Conservation (phyloP, 1,140 invertebrate species). For the Eufriesea mexicana region DNA sequence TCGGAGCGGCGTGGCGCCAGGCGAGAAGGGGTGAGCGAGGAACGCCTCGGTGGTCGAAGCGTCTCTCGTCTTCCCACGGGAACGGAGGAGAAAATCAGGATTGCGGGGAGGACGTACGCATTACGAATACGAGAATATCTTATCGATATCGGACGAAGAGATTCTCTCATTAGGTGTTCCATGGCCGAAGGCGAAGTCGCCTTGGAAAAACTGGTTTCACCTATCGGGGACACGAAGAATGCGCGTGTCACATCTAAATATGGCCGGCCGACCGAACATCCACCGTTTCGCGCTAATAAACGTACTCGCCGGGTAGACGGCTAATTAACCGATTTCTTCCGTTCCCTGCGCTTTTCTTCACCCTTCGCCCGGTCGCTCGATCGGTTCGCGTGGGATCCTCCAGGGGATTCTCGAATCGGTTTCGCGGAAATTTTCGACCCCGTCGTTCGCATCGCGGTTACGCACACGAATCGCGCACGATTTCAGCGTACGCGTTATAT, state of each 20-base stretch:
- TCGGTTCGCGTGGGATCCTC: slow-evolving; percentile 22
- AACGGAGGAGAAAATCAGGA: slow-evolving; percentile 14
- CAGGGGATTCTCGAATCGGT: background rate
- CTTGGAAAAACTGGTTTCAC: slow-evolving; percentile 53
- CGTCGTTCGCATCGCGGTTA: too few relatives aligned
- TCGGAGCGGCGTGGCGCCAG: background rate
- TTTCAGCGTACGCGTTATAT: background rate
- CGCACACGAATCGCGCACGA: too few relatives aligned
- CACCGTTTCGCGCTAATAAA: slow-evolving; percentile 53
- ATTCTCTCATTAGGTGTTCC: slow-evolving; percentile 32
- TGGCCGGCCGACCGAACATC: slow-evolving; percentile 19
- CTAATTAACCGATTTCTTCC: slow-evolving; percentile 53
- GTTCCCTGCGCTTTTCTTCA: background rate
- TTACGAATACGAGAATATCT: slow-evolving; percentile 43
- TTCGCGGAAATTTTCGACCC: background rate
- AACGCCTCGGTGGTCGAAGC: too few relatives aligned
- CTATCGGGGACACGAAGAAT: slow-evolving; percentile 20
- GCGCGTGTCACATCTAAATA: slow-evolving; percentile 56
- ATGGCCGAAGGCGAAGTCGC: background rate
- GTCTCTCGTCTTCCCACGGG: slow-evolving; percentile 31
- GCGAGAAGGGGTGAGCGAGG: too few relatives aligned
- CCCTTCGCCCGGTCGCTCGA: background rate
- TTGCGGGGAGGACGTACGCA: background rate
- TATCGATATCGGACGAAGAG: slow-evolving; percentile 36
- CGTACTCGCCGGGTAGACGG: slow-evolving; percentile 33